Percentiles rank a stretch among this genome's conserved stretches.
phyloP scores from a whole-genome alignment of 2,888 invertebrate species.

The Formica aserva region DNA sequence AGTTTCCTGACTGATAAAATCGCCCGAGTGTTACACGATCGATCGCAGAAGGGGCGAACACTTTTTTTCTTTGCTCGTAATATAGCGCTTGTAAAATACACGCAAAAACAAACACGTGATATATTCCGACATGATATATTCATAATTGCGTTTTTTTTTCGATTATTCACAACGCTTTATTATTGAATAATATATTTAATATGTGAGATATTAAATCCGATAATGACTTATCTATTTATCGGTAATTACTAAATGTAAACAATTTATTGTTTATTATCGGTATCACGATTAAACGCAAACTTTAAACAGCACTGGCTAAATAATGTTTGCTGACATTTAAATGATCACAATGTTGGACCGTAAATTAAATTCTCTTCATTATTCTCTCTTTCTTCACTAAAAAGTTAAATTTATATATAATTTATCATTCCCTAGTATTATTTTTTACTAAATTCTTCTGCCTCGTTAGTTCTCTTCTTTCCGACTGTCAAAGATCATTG shows the following conservation, averaged over 20 bases:
- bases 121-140: background rate
- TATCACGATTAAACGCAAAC: background rate
- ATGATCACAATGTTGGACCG: background rate
- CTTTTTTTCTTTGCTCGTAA: constrained; percentile 2
- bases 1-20: constrained; percentile 24
- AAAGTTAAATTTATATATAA: constrained; percentile 12
- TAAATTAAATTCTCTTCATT: background rate
- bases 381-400: background rate
- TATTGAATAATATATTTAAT: background rate
- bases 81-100: background rate
- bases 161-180: background rate
- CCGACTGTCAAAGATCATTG: background rate
- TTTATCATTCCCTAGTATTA: background rate
- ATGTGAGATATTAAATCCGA: background rate
- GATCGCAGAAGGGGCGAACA: background rate
- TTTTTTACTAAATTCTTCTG: background rate
- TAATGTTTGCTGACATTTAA: background rate
- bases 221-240: background rate
- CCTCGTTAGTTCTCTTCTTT: background rate
- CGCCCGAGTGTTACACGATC: background rate
- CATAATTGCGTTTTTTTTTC: background rate
- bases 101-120: background rate
- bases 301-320: background rate
- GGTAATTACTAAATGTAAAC: background rate
- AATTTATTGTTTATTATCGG: constrained; percentile 2